Evolutionary conservation across 2,113 vertebrate genomes (phyloP), one percentile per base, ranked within the genome.

Genomic region (Falcunculus frontatus): DNA sequence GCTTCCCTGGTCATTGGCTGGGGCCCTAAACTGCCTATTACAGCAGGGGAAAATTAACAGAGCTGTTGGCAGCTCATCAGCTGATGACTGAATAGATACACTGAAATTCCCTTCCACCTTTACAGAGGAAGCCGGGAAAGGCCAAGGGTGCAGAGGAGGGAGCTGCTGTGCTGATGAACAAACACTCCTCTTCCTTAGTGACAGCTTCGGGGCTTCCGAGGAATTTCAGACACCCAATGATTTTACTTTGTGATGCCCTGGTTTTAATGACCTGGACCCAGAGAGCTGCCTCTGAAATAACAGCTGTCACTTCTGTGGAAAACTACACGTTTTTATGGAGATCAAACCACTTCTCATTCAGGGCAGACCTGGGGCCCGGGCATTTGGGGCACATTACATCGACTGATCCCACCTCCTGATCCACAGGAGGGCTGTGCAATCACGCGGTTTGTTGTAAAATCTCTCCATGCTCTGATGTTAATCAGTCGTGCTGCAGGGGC

Each of bases 21-120:
- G 12, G 55, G 49, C 85, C 60, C 60, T 80, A 63, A 88, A 95
- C 0, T 4, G 46, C 30, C 75, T 33, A 3, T 83, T 91, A 77
- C 79, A 83, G 17, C 44, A 56, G 20, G 35, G 70, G 44, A 88
- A 85, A 92, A 90, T 92, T 78, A 90, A 39, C 68, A 46, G 50
- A 42, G 33, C 25, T 81, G 52, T 86, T 95, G 93, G 93, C 93
- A 88, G 82, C 73, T 74, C 60, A 21, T 89, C 90, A 94, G 53
- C 87, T 70, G 88, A 77, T 91, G 90, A 33, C 62, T 42, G 37
- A 96, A 85, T 35, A 89, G 77, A 85, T 94, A 57, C 7, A 15
- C 82, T 49, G 79, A 81, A 86, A 80, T 87, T 75, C 72, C 50
- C 16, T 11, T 83, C 77, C 69, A 90, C 75, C 79, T 93, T 83